These are phyloP conservation scores for Drosophila paranaensis DNA, from an alignment of 2,888 invertebrate species.

Conservation along the genomic window DNA sequence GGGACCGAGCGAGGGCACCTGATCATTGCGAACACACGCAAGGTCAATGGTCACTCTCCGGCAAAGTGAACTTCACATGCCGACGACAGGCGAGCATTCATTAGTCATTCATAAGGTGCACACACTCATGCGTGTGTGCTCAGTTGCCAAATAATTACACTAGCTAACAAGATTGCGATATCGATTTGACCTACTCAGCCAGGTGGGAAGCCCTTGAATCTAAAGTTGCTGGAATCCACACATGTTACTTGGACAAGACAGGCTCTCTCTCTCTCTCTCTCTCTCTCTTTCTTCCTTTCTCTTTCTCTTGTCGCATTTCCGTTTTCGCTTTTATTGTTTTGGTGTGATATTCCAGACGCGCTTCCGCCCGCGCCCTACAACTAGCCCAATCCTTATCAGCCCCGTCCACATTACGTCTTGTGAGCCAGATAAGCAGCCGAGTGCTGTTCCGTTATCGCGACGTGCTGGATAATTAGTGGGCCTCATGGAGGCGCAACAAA, in stretches of 20 bases:
- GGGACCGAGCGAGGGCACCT: background rate
- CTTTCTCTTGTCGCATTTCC: conserved; percentile 51
- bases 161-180: conserved; percentile 22
- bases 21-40: conserved; percentile 1
- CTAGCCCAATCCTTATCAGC: conserved; percentile 43
- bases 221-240: background rate
- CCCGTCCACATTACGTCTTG: conserved; percentile 42
- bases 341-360: conserved; percentile 11
- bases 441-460: conserved; percentile 25
- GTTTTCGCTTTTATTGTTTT: conserved; percentile 17
- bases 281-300: background rate
- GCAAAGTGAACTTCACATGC: background rate
- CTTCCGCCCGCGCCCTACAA: conserved; percentile 34
- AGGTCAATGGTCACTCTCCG: conserved; percentile 29
- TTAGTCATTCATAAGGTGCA: conserved; percentile 57
- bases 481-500: background rate
- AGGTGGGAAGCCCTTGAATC: background rate
- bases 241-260: background rate
- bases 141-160: conserved; percentile 45
- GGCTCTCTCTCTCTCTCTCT: too few species aligned
- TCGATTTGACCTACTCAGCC: conserved; percentile 18
- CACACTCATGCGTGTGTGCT: background rate
- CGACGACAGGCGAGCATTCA: conserved; percentile 17
- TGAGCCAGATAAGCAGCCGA: conserved; percentile 46
- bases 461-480: conserved; percentile 40